Evolutionary conservation across 2,888 invertebrate genomes (phyloP).

Genomic region (Pterostichus madidus): DNA sequence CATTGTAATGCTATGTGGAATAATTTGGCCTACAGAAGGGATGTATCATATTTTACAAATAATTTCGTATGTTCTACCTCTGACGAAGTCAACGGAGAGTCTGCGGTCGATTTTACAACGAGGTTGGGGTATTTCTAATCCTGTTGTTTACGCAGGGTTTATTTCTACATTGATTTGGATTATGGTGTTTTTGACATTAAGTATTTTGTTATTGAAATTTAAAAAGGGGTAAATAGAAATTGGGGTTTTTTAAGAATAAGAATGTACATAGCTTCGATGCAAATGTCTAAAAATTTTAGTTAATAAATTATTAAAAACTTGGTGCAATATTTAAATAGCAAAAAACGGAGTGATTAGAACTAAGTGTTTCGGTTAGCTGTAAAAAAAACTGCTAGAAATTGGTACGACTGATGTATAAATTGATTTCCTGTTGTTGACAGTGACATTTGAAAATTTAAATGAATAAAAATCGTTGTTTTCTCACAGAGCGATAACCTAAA

Average conservation of each 20-base stretch:
- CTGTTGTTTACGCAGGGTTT: constrained; percentile 90
- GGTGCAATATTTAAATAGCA: too few relatives aligned
- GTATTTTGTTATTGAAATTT: constrained; percentile 89
- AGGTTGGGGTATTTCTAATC: constrained; percentile 87
- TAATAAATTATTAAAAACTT: too few relatives aligned
- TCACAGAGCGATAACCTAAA: too few relatives aligned
- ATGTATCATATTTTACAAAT: constrained; percentile 86
- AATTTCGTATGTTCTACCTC: constrained; percentile 79
- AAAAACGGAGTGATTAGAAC: too few relatives aligned
- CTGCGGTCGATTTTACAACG: constrained; percentile 90
- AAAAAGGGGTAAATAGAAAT: constrained; percentile 84
- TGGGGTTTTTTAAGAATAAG: background rate
- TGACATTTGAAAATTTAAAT: too few relatives aligned
- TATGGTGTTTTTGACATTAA: constrained; percentile 84
- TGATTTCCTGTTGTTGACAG: too few relatives aligned
- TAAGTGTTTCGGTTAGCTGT: too few relatives aligned
- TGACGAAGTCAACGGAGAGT: constrained; percentile 93
- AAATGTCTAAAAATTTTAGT: too few relatives aligned
- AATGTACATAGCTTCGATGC: too few relatives aligned
- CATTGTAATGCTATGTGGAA: constrained; percentile 91
- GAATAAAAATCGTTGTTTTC: too few relatives aligned
- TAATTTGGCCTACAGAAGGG: constrained; percentile 97
- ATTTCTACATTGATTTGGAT: constrained; percentile 90
- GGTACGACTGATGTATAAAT: too few relatives aligned
- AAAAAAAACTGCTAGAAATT: too few relatives aligned